Base-by-base conservation (phyloP, 2,113 vertebrate species). In the Euleptes europaea region DNA sequence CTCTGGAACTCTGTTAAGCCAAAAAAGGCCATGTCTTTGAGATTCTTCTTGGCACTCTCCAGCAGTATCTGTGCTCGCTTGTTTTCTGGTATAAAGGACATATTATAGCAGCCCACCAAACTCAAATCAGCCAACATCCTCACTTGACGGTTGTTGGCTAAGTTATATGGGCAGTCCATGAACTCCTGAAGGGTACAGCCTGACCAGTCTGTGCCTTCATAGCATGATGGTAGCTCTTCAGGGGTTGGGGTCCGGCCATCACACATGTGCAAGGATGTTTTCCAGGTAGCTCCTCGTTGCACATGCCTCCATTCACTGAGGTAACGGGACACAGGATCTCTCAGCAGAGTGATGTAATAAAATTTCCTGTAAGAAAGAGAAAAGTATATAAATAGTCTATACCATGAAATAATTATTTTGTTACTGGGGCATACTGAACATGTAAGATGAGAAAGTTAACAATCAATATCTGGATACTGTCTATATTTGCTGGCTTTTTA, bases 21-120 rank as follows among this genome's bases (percentile, higher is more conserved):
- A 0, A 99, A 99, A 97, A 99, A 99, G 92, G 99, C 98, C 99
- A 99, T 99, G 95, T 98, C 98, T 31, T 97, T 97, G 66, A 99
- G 97, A 96, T 99, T 99, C 95, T 98, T 99, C 96, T 99, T 99
- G 83, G 98, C 98, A 0, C 98, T 99, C 89, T 99, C 98, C 84
- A 99, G 96, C 67, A 99, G 96, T 83, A 99, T 96, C 95, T 99
- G 98, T 0, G 98, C 98, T 15, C 98, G 96, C 95, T 98, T 98
- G 95, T 97, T 98, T 95, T 99, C 98, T 0, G 98, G 97, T 69
- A 99, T 97, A 78, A 99, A 99, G 65, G 98, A 99, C 97, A 99
- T 98, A 95, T 99, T 99, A 96, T 99, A 99, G 97, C 98, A 99
- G 95, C 99, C 98, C 88, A 99, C 99, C 17, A 99, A 95, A 95